Evolutionary conservation across 2,888 invertebrate species (phyloP), one percentile per base, ranked within the genome.

Genomic region (Podotricha telesiphe): DNA sequence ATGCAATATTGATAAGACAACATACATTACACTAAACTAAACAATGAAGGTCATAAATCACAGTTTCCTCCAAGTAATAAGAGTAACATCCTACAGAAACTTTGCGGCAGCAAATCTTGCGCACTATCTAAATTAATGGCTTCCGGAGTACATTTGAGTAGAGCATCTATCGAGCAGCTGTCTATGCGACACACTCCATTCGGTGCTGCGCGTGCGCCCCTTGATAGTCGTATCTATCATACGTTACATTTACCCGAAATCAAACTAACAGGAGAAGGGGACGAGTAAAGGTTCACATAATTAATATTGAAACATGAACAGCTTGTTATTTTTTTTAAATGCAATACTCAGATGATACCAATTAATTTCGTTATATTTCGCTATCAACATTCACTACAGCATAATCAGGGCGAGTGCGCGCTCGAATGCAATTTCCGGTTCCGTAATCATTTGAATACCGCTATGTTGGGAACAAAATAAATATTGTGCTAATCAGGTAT

Each of bases 21-120:
- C 17, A 47, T 62, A 47, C 79, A 80, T n/a, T n/a, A 80, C 82
- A 82, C 86, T 87, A 86, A 89, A 91, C 89, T 87, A 91, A 91
- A 91, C 92, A 92, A 91, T 91, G 86, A 87, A 89, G 83, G 84
- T 84, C 88, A 85, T 93, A 93, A 93, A 93, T 91, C 92, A 89
- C 86, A 73, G 89, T 81, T 90, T 92, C 91, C 92, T 90, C 84
- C 82, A 80, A 84, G 79, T 85, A 89, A 89, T 88, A 55, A 55
- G 55, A 86, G 90, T 86, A 82, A 85, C 91, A 87, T 91, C 91
- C 91, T 88, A 88, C 83, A 84, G 85, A 80, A 87, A 87, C 86
- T 86, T 85, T 85, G 88, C 85, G 85, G 87, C 82, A 86, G 88
- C 91, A 86, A n/a, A 91, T 89, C 88, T 88, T 82, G 84, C 86